phyloP scores from a whole-genome alignment of 2,797 vertebrate species.

The Pseudochirops corinnae region DNA sequence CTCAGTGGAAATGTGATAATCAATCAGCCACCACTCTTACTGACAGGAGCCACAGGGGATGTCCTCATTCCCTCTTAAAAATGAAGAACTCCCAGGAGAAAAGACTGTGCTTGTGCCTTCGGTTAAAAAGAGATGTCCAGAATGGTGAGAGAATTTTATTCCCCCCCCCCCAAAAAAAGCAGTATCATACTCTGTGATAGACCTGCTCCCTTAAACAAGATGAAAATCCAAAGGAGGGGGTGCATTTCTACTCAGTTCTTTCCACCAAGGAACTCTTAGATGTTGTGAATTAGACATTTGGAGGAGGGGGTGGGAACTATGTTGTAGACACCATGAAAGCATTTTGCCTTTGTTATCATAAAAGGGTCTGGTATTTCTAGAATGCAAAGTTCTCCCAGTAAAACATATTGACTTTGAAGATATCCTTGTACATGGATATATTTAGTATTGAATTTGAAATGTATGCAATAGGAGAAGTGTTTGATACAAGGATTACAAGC shows the following conservation, averaged over 20 bases:
- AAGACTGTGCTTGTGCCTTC: background rate
- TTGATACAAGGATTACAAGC: slow-evolving; percentile 64
- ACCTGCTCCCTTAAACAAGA: slow-evolving; percentile 4
- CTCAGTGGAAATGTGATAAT: background rate
- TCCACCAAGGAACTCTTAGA: background rate
- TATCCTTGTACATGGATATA: background rate
- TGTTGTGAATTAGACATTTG: background rate
- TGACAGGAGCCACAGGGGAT: background rate
- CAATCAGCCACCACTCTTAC: background rate
- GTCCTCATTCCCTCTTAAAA: slow-evolving; percentile 14
- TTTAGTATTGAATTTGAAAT: background rate
- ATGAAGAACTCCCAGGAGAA: slow-evolving; percentile 17
- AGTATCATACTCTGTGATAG: background rate
- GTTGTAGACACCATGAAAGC: background rate
- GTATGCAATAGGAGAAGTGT: slow-evolving; percentile 35
- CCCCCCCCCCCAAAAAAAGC: background rate
- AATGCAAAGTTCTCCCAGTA: background rate
- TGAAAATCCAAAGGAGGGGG: background rate
- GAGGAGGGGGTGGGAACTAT: background rate
- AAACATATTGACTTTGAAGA: slow-evolving; percentile 41
- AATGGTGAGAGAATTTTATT: slow-evolving; percentile 32
- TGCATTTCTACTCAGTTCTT: background rate
- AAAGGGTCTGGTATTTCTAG: background rate
- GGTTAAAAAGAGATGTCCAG: background rate
- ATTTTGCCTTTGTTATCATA: background rate